Evolutionary conservation across 1,140 invertebrate species (phyloP), one percentile per base, ranked within the genome.

Genomic region (Diorhabda carinulata): DNA sequence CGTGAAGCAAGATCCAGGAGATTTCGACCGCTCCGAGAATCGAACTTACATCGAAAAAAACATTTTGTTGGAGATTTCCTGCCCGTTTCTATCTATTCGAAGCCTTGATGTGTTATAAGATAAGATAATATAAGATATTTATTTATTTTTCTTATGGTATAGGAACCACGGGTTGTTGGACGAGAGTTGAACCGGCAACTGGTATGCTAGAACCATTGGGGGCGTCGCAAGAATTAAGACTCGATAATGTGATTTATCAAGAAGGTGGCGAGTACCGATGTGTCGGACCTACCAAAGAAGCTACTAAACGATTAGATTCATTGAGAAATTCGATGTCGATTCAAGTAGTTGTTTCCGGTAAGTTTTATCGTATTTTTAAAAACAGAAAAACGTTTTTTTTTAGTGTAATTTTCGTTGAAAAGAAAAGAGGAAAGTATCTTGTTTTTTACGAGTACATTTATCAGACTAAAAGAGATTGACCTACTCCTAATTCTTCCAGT

Each of bases 191-290:
- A 76, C 78, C 84, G 43, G 82, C 82, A 7, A 84, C 80, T 83
- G 88, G 89, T 76, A 86, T 81, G 75, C 84, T 81, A 86, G 88
- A 72, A 80, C 89, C 73, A 81, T 85, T 73, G 83, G 89, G 82
- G 83, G 88, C 76, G 81, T 88, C 67, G 80, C 87, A 68, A 84
- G 87, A 72, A 82, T 86, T 72, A 85, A 87, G 52, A 43, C 78
- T 92, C 2, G 89, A 89, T 74, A 87, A 88, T 69, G 88, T 92
- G 41, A 82, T 92, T 43, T 92, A 92, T 77, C 90, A 91, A 78
- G 90, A 92, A 73, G 89, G 89, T 25, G 90, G 90, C 3, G 89
- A 89, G 74, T 92, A 92, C 80, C 85, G 89, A 74, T 92, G 90
- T 79, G 87, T 91, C 10, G 85, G 86, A 3, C 87, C 87, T 44